These are phyloP conservation scores for Erythrocercus mccallii DNA, from an alignment of 2,113 vertebrate genomes.

Conservation along the genomic window DNA sequence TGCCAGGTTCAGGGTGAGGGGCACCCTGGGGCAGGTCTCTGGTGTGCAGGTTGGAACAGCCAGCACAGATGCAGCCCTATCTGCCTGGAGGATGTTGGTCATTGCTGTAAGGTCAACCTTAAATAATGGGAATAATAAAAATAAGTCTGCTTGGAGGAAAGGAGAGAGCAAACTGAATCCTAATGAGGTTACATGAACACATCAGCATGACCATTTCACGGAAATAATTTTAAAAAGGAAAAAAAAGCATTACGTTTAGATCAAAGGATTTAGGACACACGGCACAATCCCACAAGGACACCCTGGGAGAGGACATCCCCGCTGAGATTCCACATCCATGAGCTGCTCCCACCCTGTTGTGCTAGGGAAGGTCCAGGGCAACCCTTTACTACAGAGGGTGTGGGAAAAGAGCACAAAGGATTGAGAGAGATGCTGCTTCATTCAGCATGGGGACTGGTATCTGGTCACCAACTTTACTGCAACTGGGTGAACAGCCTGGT, in stretches of 20 bases:
- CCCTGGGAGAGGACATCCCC: neutral
- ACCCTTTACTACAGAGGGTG: neutral
- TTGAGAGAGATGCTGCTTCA: neutral
- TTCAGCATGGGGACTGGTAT: neutral
- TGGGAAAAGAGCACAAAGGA: neutral
- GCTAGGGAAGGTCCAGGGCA: neutral
- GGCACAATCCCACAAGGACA: neutral
- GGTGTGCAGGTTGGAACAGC: neutral
- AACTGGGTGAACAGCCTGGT: accelerated
- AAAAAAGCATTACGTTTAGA: accelerated
- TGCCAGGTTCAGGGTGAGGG: neutral
- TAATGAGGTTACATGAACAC: neutral
- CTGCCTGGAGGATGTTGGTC: neutral
- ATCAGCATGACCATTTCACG: neutral
- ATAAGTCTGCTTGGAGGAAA: neutral
- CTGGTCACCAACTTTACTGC: neutral
- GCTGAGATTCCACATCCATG: neutral
- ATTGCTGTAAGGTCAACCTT: neutral
- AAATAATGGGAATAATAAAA: constrained; percentile 3
- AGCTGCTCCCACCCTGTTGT: neutral
- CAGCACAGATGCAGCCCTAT: accelerated
- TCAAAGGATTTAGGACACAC: neutral
- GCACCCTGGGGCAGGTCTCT: neutral
- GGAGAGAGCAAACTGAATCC: neutral
- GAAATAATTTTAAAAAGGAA: neutral